Evolutionary conservation across 2,113 vertebrate species (phyloP).

Genomic region (Bostrychus sinensis): DNA sequence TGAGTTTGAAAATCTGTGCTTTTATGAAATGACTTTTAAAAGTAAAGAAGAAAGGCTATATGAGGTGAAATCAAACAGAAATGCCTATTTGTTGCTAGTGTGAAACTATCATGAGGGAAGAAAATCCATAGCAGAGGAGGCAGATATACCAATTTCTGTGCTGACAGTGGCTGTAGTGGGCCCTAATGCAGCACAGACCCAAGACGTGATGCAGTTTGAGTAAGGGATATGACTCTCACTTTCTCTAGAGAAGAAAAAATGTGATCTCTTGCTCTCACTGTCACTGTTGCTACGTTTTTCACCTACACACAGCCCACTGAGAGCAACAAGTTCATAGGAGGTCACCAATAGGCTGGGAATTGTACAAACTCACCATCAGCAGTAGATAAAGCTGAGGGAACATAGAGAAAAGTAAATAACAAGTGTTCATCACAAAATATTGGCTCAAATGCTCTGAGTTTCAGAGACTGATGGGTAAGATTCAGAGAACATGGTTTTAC

Average conservation of each 20-base stretch:
- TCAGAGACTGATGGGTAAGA: slow-evolving; percentile 6
- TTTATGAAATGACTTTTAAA: slow-evolving; percentile 1
- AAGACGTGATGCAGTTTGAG: slow-evolving; percentile 34
- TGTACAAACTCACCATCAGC: slow-evolving; percentile 21
- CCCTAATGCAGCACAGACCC: slow-evolving; percentile 26
- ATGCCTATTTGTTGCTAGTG: neutral
- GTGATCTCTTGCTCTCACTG: slow-evolving; percentile 40
- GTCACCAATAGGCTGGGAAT: slow-evolving; percentile 16
- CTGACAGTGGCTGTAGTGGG: slow-evolving; percentile 32
- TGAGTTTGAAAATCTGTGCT: neutral
- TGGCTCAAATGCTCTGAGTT: slow-evolving; percentile 15
- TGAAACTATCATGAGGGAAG: slow-evolving; percentile 12
- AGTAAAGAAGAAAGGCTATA: neutral
- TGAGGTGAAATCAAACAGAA: slow-evolving; percentile 12
- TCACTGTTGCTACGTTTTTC: slow-evolving; percentile 19
- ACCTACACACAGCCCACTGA: slow-evolving; percentile 21
- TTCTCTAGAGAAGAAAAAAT: slow-evolving; percentile 19
- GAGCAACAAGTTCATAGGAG: slow-evolving; percentile 37
- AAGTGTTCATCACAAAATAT: slow-evolving; percentile 24
- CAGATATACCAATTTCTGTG: slow-evolving; percentile 27
- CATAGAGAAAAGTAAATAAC: slow-evolving; percentile 6
- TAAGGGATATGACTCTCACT: slow-evolving; percentile 25
- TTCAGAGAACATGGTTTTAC: neutral
- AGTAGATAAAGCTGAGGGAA: slow-evolving; percentile 14
- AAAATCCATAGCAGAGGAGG: slow-evolving; percentile 20